phyloP scores from a whole-genome alignment of 2,113 vertebrate species.

The Puffinus mauretanicus region DNA sequence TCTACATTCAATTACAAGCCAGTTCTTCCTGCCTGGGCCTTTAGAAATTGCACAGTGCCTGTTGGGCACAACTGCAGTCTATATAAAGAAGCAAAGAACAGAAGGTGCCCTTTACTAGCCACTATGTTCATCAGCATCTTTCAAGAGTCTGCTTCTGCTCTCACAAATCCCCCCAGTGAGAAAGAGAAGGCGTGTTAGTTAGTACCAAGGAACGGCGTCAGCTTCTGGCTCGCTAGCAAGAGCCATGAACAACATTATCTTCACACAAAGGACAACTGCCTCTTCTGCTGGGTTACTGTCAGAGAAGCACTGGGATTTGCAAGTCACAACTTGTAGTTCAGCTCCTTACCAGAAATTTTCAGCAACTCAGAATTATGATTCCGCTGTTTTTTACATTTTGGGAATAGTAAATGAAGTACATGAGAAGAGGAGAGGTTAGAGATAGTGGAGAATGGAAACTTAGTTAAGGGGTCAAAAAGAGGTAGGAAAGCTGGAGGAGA shows the following conservation, averaged over 20 bases:
- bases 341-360: not conserved
- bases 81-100: constrained; percentile 28
- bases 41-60: not conserved
- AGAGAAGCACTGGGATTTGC: not conserved
- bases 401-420: not conserved
- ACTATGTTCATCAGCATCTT: constrained; percentile 3
- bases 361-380: not conserved
- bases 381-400: not conserved
- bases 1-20: not conserved
- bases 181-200: not conserved
- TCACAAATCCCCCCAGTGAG: not conserved
- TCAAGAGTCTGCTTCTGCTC: not conserved
- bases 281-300: not conserved
- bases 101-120: constrained; percentile 37
- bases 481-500: not conserved
- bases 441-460: not conserved
- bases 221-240: not conserved
- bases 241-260: not conserved
- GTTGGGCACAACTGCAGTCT: not conserved
- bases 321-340: not conserved
- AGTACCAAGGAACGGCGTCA: not conserved
- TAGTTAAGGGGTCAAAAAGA: not conserved
- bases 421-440: not conserved
- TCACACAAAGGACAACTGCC: not conserved
- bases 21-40: not conserved